Evolutionary conservation across 1,140 invertebrate species (phyloP).

Genomic region (Drosophila orosa): DNA sequence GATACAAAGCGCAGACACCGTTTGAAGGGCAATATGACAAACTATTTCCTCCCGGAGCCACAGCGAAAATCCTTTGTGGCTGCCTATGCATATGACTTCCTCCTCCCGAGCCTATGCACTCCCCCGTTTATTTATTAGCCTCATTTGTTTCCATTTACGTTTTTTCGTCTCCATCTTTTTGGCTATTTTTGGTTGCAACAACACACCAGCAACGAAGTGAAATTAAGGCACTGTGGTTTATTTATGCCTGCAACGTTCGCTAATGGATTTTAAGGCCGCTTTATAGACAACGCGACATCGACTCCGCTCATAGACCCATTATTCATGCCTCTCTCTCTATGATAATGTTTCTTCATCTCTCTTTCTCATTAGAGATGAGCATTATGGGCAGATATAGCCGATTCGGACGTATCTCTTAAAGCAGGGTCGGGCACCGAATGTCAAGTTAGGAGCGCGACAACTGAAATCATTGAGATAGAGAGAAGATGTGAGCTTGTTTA

Average conservation of each 20-base stretch:
- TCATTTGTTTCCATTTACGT: conserved; percentile 73
- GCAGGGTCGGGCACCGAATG: not conserved
- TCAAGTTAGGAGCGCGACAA: not conserved
- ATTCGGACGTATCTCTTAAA: conserved; percentile 4
- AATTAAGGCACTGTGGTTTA: conserved; percentile 73
- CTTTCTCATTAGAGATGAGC: conserved; percentile 25
- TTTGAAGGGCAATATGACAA: conserved; percentile 72
- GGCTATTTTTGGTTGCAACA: conserved; percentile 73
- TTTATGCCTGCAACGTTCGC: conserved; percentile 66
- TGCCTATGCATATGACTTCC: conserved; percentile 30
- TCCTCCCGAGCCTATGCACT: conserved; percentile 1
- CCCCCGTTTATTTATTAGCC: conserved; percentile 69
- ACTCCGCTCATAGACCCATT: conserved; percentile 50
- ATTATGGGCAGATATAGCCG: conserved; percentile 4
- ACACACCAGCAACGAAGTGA: conserved; percentile 37
- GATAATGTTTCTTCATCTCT: conserved; percentile 3
- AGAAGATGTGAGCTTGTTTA: not conserved
- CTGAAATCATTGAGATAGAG: not conserved
- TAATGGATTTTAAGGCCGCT: conserved; percentile 78
- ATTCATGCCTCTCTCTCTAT: conserved; percentile 51
- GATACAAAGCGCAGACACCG: not conserved
- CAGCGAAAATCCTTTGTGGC: conserved; percentile 70
- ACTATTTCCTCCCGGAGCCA: conserved; percentile 53
- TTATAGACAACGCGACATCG: conserved; percentile 70
- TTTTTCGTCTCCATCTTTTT: conserved; percentile 50